A percentile compares a stretch with the other conserved stretches of the same genome.
Evolutionary conservation across 2,888 invertebrate genomes (phyloP).

Genomic region (Pheosia tremula): DNA sequence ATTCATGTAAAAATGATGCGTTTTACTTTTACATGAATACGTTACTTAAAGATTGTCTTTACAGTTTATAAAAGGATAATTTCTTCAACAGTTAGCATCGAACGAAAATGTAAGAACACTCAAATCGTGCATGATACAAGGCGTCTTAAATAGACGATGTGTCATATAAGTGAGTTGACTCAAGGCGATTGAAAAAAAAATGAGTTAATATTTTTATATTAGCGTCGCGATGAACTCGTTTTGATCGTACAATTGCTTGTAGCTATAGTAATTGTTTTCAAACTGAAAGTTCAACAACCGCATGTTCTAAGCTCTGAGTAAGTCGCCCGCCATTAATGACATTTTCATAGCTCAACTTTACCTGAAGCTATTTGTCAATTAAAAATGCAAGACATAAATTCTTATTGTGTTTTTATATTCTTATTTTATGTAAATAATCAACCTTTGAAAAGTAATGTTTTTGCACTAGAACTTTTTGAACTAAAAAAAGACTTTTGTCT

Average conservation of each 20-base stretch:
- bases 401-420: no score
- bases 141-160: constrained; percentile 37
- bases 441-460: no score
- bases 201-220: constrained; percentile 25
- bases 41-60: background rate
- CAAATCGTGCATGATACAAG: constrained; percentile 24
- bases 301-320: background rate
- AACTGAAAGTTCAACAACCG: constrained; percentile 3
- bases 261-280: background rate
- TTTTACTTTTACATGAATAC: background rate
- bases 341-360: background rate
- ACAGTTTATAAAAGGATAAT: constrained; percentile 14
- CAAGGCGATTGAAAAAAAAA: constrained; percentile 34
- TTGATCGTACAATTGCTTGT: constrained; percentile 7
- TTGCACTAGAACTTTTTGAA: no score
- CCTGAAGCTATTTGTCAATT: background rate
- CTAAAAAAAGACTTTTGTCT: no score
- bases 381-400: background rate
- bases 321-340: background rate
- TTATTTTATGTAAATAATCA: no score
- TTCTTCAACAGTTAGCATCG: constrained; percentile 17
- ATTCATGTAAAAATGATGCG: background rate
- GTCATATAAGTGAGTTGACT: constrained; percentile 37
- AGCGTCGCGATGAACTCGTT: constrained; percentile 12
- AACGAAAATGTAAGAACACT: constrained; percentile 26